Percentiles rank a stretch among this genome's conserved stretches.
phyloP scores from a whole-genome alignment of 2,797 vertebrate genomes.

The Eleutherodactylus coqui region DNA sequence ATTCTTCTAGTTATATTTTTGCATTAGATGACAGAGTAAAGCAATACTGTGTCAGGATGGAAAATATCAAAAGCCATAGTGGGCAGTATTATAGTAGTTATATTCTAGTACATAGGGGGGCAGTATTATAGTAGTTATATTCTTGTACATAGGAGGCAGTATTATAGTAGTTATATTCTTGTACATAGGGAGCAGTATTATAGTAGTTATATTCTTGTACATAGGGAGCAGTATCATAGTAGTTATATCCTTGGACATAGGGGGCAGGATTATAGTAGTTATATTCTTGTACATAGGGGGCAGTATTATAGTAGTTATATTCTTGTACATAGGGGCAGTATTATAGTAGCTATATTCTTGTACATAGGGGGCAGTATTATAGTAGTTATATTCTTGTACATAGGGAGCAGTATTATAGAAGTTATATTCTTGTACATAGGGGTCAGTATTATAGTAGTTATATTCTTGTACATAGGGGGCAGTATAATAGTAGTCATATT shows the following conservation, averaged over 20 bases:
- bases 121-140: slow-evolving; percentile 20
- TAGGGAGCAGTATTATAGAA: slow-evolving; percentile 7
- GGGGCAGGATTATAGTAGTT: too few species aligned
- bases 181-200: slow-evolving; percentile 11
- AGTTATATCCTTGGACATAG: too few species aligned
- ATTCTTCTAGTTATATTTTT: slow-evolving; percentile 11
- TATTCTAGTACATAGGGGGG: slow-evolving; percentile 6
- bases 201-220: neutral
- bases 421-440: slow-evolving; percentile 14
- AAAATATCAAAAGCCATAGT: too few species aligned
- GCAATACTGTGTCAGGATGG: too few species aligned
- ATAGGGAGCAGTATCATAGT: neutral
- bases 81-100: slow-evolving; percentile 9
- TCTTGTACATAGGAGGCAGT: slow-evolving; percentile 11
- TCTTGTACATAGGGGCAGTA: neutral
- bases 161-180: slow-evolving; percentile 18
- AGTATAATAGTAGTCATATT: slow-evolving; percentile 22
- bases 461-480: slow-evolving; percentile 4
- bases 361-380: neutral
- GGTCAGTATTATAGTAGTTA: slow-evolving; percentile 5
- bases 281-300: too few species aligned
- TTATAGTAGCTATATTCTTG: neutral
- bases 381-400: slow-evolving; percentile 11
- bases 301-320: too few species aligned
- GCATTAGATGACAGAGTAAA: neutral